Evolutionary conservation across 2,888 invertebrate species (phyloP).

Genomic region (Chromoteleia sp.): DNA sequence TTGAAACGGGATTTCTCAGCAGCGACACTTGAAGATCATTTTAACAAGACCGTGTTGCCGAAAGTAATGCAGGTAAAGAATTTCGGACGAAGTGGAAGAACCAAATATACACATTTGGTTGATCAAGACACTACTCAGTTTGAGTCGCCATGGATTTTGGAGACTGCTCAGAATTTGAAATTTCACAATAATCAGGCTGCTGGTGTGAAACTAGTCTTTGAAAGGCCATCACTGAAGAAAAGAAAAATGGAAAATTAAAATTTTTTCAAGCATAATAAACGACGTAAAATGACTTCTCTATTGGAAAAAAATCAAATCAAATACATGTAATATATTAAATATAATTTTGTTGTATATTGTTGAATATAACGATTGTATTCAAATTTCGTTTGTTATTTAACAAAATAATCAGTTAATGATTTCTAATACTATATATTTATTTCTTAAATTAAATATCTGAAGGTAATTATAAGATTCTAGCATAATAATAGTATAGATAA

Average conservation of each 20-base stretch:
- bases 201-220: slow-evolving; percentile 96
- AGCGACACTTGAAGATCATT: slow-evolving; percentile 99
- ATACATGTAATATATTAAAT: no score
- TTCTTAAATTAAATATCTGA: no score
- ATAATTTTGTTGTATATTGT: no score
- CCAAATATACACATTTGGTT: slow-evolving; percentile 99
- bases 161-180: slow-evolving; percentile 94
- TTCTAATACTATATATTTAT: no score
- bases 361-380: no score
- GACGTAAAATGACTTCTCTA: no score
- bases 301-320: no score
- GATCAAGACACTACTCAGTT: slow-evolving; percentile 99
- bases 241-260: slow-evolving; percentile 75
- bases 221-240: slow-evolving; percentile 91
- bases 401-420: no score
- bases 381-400: no score
- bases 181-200: slow-evolving; percentile 95
- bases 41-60: slow-evolving; percentile 98
- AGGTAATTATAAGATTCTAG: no score
- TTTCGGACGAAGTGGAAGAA: slow-evolving; percentile 99
- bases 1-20: slow-evolving; percentile 97
- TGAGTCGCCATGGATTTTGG: slow-evolving; percentile 98
- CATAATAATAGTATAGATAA: no score
- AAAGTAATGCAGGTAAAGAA: slow-evolving; percentile 99
- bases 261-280: no score